Evolutionary conservation across 2,113 vertebrate genomes (phyloP), one percentile per base, ranked within the genome.

Genomic region (Copsychus sechellarum): DNA sequence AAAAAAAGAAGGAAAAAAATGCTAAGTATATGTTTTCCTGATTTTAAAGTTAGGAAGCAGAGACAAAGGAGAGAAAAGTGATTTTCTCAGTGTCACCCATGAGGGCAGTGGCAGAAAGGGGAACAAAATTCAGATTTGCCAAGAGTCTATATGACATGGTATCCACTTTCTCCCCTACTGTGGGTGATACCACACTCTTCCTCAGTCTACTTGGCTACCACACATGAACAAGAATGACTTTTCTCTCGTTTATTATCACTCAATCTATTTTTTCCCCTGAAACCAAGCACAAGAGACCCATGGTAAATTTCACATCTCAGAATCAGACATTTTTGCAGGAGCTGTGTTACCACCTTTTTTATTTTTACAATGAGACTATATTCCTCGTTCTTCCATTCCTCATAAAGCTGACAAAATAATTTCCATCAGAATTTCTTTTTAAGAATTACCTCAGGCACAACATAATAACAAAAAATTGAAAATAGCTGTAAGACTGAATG

Each of bases 251-350:
- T 92, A 62, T 94, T 78, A 82, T 72, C 38, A 67, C 80, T 89
- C 33, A 91, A 40, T 93, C 66, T 94, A n/a, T 48, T 95, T 94
- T 89, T 85, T 14, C 70, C 54, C 36, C 45, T 61, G 47, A 31
- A 95, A 93, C 58, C 87, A 66, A 90, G 54, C 66, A 82, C 70
- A 80, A 69, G 91, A 92, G 45, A 77, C 47, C 66, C 38, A 66
- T 80, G 84, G 62, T 92, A 77, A 93, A 92, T 92, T 94, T 95
- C 87, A 92, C 58, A 47, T 65, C 45, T 91, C 45, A 61, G 78
- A 94, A 96, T 65, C 73, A 91, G 77, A 79, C 58, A 74, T 86
- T 92, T 94, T 92, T 94, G n/a, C 73, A 79, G 54, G 25, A 91
- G 5, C 36, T 45, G 11, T 93, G 69, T 48, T 94, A 61, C 26